Evolutionary conservation across 2,113 vertebrate genomes (phyloP).

Genomic region (Albula glossodonta): DNA sequence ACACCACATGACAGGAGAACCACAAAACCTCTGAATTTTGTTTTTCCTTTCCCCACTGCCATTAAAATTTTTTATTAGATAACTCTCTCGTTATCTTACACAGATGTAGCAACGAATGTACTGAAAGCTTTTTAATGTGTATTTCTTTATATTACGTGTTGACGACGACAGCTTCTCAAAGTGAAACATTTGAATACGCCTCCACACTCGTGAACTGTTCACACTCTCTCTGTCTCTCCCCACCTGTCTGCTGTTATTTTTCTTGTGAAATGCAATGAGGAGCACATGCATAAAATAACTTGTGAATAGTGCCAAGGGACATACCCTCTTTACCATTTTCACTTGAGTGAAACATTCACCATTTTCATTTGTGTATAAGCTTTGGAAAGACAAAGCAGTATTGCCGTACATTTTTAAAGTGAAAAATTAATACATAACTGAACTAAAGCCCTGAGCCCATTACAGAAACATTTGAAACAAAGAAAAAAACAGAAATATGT

Average conservation of each 20-base stretch:
- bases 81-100: neutral
- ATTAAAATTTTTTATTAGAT: neutral
- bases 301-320: too few relatives aligned
- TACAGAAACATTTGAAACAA: neutral
- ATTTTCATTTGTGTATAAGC: neutral
- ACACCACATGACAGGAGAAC: neutral
- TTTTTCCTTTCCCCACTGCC: neutral
- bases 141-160: neutral
- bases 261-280: neutral
- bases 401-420: neutral
- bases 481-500: neutral
- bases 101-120: neutral
- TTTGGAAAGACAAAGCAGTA: neutral
- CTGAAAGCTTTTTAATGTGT: neutral
- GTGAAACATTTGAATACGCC: neutral
- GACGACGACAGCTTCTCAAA: neutral
- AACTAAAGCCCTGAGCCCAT: neutral
- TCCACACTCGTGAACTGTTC: neutral
- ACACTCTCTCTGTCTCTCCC: neutral
- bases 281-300: neutral
- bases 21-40: neutral
- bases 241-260: constrained; percentile 4
- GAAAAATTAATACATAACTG: neutral
- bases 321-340: too few relatives aligned
- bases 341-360: too few relatives aligned